phyloP scores from a whole-genome alignment of 2,888 invertebrate genomes.

The Drosophila sordidula region DNA sequence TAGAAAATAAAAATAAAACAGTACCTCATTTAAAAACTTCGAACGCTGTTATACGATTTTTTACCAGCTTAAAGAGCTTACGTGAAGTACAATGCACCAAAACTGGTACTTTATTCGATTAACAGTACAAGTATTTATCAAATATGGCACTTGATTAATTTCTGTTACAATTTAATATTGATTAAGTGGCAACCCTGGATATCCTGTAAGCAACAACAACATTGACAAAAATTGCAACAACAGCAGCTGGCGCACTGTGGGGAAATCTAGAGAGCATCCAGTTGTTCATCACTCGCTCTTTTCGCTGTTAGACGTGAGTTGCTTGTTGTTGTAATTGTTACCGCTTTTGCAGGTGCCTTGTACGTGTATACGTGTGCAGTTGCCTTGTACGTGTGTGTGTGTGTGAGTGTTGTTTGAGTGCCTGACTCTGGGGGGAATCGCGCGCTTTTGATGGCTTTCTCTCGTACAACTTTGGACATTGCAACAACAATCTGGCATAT shows the following conservation, averaged over 20 bases:
- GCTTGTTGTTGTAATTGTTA: slow-evolving; percentile 21
- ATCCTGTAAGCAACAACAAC: not conserved
- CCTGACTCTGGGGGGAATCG: slow-evolving; percentile 60
- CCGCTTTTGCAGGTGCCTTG: slow-evolving; percentile 45
- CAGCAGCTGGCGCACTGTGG: slow-evolving; percentile 52
- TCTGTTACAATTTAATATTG: not conserved
- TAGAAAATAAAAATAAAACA: too few species aligned
- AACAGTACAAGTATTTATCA: too few species aligned
- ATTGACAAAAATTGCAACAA: too few species aligned
- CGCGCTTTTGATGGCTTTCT: slow-evolving; percentile 76
- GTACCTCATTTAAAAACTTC: too few species aligned
- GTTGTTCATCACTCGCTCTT: slow-evolving; percentile 30
- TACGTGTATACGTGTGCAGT: slow-evolving; percentile 4
- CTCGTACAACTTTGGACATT: slow-evolving; percentile 68
- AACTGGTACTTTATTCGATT: too few species aligned
- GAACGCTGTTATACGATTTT: too few species aligned
- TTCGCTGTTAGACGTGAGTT: slow-evolving; percentile 14
- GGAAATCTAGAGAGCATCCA: slow-evolving; percentile 68
- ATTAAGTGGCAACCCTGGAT: not conserved
- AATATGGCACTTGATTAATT: too few species aligned
- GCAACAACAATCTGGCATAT: slow-evolving; percentile 54
- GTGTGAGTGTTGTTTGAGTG: slow-evolving; percentile 52
- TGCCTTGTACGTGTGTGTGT: slow-evolving; percentile 3
- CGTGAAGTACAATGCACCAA: too few species aligned
- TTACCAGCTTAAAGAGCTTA: too few species aligned